Percentiles rank a stretch among this genome's conserved stretches.
Conservation (phyloP, 2,113 vertebrate species). For the Aspidoscelis tigris region DNA sequence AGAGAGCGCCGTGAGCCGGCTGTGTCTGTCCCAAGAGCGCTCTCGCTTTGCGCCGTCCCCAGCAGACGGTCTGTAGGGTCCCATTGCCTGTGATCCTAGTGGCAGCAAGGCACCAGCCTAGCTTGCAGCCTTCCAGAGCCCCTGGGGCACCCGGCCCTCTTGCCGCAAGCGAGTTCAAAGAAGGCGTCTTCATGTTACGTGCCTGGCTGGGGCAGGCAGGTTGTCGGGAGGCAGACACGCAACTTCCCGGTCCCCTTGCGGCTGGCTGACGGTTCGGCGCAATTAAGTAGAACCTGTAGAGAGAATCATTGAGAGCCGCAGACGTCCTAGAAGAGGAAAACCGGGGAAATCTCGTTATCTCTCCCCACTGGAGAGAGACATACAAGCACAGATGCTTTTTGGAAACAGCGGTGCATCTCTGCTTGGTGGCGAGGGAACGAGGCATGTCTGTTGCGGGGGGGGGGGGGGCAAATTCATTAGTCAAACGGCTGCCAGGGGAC, state of each 20-base stretch:
- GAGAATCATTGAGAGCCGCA: background rate
- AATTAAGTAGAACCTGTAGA: background rate
- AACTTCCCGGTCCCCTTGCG: background rate
- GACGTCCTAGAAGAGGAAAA: background rate
- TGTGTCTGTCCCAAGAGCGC: too few relatives aligned
- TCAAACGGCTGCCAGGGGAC: constrained; percentile 28
- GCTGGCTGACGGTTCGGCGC: background rate
- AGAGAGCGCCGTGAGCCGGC: too few relatives aligned
- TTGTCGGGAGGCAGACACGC: background rate
- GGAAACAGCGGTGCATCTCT: background rate
- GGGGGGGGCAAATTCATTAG: constrained; percentile 6
- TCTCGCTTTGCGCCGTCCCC: too few relatives aligned
- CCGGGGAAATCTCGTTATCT: background rate
- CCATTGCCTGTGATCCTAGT: too few relatives aligned
- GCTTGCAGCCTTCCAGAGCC: too few relatives aligned
- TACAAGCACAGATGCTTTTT: background rate
- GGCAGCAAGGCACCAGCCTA: background rate
- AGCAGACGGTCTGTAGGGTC: too few relatives aligned
- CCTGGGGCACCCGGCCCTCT: background rate
- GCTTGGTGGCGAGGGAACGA: background rate
- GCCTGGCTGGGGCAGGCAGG: background rate
- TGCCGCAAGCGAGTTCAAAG: background rate
- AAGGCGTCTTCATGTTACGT: background rate
- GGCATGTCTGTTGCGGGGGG: background rate
- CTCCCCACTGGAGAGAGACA: background rate